Base-by-base conservation (phyloP, 2,113 vertebrate species). In the Rhizomys pruinosus region DNA sequence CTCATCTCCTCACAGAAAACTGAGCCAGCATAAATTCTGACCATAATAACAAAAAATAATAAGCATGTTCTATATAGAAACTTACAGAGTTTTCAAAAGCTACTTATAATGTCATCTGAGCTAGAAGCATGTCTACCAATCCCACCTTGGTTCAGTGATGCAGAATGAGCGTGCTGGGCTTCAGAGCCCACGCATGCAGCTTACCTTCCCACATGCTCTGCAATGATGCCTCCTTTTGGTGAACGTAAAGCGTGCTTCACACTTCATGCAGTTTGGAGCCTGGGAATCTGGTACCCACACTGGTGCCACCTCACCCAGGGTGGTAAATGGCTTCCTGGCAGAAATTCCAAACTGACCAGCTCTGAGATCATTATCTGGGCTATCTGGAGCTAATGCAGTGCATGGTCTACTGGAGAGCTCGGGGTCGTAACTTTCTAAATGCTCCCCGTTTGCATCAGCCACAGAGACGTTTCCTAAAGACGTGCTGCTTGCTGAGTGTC, bases 161-260 rank as follows among this genome's bases (percentile, higher is more conserved):
- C 13, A 90, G 82, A 88, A 90, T n/a, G 32, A 9, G 37, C 42
- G 89, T 34, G 78, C 25, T 37, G 81, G 55, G 61, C 63, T 91
- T 84, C 87, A 84, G 61, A 93, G 22, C 16, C 59, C 20, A 92
- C 27, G 52, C 20, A 77, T 29, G 68, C 0, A 88, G 97, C 99
- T 98, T 98, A 99, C 99, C 99, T 99, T 99, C 91, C 99, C 99
- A 90, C 99, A 99, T 84, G 99, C 99, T 98, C 99, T 99, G 98
- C 99, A 99, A 97, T 99, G 99, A 97, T 99, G 99, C 94, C 99
- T 99, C 97, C 99, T 98, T 98, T 99, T 99, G 96, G 99, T 99
- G 97, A 99, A 99, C 88, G 99, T 99, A 98, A 99, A 99, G 98
- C 99, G 99, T 97, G 98, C 98, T 97, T 99, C 99, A 84, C 99